phyloP scores from a whole-genome alignment of 2,797 vertebrate species.

The Gymnopithys bicolor region DNA sequence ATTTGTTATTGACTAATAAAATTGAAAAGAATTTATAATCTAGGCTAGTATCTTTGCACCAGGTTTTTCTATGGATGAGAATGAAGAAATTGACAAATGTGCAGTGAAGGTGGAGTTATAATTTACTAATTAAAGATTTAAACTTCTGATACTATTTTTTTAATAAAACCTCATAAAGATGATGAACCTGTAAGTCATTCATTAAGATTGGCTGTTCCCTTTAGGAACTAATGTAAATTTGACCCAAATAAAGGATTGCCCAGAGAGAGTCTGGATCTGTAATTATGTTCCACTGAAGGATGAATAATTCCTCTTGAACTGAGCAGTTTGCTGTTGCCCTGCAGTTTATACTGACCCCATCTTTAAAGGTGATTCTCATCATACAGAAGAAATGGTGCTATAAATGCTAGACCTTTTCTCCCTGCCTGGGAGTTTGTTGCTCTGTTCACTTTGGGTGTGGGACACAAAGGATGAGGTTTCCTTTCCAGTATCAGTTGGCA shows the following conservation, averaged over 20 bases:
- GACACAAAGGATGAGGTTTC: background rate
- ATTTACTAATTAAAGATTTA: slow-evolving; percentile 27
- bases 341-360: background rate
- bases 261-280: background rate
- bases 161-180: slow-evolving; percentile 12
- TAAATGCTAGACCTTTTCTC: background rate
- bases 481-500: background rate
- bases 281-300: slow-evolving; percentile 43
- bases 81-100: background rate
- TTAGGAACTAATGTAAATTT: slow-evolving; percentile 12
- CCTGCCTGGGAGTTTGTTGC: background rate
- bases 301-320: slow-evolving; percentile 24
- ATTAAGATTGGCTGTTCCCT: slow-evolving; percentile 8
- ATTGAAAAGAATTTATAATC: background rate
- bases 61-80: background rate
- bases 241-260: background rate
- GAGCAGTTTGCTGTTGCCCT: slow-evolving; percentile 7
- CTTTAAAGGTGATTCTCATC: background rate
- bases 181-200: slow-evolving; percentile 15
- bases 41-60: background rate
- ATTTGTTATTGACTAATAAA: background rate
- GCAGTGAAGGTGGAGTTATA: background rate
- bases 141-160: background rate
- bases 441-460: background rate
- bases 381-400: background rate